phyloP scores from a whole-genome alignment of 2,113 vertebrate species.

The Cariama cristata region DNA sequence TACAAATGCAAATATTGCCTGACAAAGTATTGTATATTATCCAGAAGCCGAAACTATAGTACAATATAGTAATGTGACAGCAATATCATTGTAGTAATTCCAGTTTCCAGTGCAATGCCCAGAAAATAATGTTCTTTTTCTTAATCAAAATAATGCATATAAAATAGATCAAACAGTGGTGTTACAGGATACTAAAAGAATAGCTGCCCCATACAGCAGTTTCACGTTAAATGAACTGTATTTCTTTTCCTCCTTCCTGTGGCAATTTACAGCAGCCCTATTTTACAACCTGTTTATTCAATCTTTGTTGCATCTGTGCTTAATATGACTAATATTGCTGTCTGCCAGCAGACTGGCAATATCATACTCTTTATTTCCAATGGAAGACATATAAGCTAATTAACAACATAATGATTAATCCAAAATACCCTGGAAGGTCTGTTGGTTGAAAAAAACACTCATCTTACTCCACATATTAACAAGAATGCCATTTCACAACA shows the following conservation, averaged over 20 bases:
- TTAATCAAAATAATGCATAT: not conserved
- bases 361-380: conserved; percentile 39
- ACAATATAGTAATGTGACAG: not conserved
- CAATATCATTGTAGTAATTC: not conserved
- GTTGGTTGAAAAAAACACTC: not conserved
- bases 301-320: conserved; percentile 57
- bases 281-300: conserved; percentile 14
- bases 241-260: not conserved
- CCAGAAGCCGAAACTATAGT: not conserved
- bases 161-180: conserved; percentile 49
- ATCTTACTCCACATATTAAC: not conserved
- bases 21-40: not conserved
- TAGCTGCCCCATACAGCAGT: not conserved
- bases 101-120: not conserved
- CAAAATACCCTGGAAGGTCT: conserved; percentile 23
- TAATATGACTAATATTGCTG: conserved; percentile 39
- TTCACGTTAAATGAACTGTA: not conserved
- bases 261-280: not conserved
- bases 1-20: not conserved
- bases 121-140: not conserved
- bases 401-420: conserved; percentile 17
- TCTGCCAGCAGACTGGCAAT: conserved; percentile 24
- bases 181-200: not conserved
- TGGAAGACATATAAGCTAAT: conserved; percentile 28
- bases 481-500: conserved; percentile 1